A percentile compares a stretch with the other conserved stretches of the same genome.
These are phyloP conservation scores for Stenichneumon culpator DNA, from an alignment of 2,888 invertebrate genomes.

Conservation along the genomic window DNA sequence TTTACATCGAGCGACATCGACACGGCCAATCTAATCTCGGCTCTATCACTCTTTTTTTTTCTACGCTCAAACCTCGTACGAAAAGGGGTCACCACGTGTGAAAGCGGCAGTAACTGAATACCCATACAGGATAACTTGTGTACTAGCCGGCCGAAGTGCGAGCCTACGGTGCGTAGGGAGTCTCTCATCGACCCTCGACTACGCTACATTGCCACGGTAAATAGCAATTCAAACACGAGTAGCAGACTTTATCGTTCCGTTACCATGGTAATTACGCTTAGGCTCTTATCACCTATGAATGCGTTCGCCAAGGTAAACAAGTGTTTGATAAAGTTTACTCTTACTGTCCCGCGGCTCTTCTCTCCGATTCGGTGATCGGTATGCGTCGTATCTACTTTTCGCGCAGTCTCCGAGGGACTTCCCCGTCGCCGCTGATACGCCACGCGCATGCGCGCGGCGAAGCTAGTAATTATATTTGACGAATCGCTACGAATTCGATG, in stretches of 20 bases:
- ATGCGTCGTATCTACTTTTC: not conserved
- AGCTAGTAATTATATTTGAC: not conserved
- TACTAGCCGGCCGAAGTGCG: slow-evolving; percentile 26
- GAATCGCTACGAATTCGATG: not conserved
- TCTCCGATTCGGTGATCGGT: slow-evolving; percentile 12
- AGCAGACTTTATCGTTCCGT: slow-evolving; percentile 76
- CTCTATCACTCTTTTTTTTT: slow-evolving; percentile 48
- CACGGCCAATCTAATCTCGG: slow-evolving; percentile 75
- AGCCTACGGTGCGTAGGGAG: not conserved
- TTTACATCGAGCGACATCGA: slow-evolving; percentile 37
- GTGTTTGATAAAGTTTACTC: slow-evolving; percentile 46
- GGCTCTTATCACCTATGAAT: slow-evolving; percentile 70
- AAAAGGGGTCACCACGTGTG: slow-evolving; percentile 76
- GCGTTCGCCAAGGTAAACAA: slow-evolving; percentile 68
- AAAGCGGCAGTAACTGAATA: slow-evolving; percentile 73
- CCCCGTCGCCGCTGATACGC: not conserved
- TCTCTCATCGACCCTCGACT: not conserved
- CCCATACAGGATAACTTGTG: slow-evolving; percentile 70
- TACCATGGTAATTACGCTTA: slow-evolving; percentile 79
- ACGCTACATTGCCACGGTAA: slow-evolving; percentile 40
- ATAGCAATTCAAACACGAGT: slow-evolving; percentile 78
- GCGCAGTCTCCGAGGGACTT: not conserved
- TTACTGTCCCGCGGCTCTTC: not conserved
- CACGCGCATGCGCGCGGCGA: no score
- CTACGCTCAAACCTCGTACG: slow-evolving; percentile 8